Evolutionary conservation across 2,888 invertebrate genomes (phyloP).

Genomic region (Pachycephus smyrnensis): DNA sequence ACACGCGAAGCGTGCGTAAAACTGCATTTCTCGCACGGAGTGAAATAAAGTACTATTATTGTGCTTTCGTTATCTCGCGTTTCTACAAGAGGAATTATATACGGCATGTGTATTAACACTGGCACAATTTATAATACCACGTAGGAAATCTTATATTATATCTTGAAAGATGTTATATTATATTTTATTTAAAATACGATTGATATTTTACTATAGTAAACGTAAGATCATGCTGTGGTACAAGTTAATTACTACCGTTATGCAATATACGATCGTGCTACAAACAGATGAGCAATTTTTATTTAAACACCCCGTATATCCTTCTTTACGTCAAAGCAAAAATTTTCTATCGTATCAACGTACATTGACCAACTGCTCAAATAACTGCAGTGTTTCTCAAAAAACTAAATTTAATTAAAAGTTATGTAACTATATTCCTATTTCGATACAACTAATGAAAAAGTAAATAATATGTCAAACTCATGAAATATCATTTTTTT

Average conservation of each 20-base stretch:
- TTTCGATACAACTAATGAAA: background rate
- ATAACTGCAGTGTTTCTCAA: background rate
- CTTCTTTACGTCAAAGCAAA: background rate
- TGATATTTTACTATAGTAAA: slow-evolving; percentile 1
- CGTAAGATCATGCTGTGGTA: background rate
- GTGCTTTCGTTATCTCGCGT: background rate
- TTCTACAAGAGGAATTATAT: background rate
- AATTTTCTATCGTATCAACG: background rate
- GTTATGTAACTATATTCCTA: no score
- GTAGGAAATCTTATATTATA: background rate
- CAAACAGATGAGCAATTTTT: background rate
- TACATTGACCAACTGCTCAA: background rate
- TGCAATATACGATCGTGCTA: background rate
- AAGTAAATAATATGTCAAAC: background rate
- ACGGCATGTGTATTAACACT: background rate
- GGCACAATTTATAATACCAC: background rate
- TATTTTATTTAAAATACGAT: background rate
- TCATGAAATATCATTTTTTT: no score
- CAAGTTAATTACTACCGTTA: slow-evolving; percentile 1
- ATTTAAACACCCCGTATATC: background rate
- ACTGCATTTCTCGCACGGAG: no score
- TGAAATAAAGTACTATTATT: no score
- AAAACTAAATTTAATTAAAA: background rate
- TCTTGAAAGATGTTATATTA: background rate
- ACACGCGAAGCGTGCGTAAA: no score